These are phyloP conservation scores for Nebria ingens DNA, from an alignment of 1,140 invertebrate species.

Conservation along the genomic window DNA sequence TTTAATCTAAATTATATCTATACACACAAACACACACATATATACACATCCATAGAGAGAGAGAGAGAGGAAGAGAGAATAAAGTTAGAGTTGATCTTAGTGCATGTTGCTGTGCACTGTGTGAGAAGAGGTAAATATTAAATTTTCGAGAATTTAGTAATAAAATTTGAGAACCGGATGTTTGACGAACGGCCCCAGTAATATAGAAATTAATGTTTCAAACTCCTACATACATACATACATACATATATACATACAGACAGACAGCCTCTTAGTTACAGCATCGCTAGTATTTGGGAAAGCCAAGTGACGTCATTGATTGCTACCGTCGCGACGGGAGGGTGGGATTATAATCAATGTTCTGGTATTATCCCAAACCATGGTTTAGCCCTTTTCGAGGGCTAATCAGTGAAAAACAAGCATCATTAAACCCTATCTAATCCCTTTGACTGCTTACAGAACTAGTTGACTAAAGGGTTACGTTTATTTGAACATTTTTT, in stretches of 20 bases:
- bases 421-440: constrained; percentile 2
- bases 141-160: not conserved
- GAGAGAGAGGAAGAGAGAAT: too few species aligned
- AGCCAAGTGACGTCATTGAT: constrained; percentile 1
- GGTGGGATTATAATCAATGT: constrained; percentile 3
- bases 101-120: not conserved
- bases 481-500: too few species aligned
- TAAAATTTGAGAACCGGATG: not conserved
- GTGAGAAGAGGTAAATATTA: constrained; percentile 6
- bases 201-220: constrained; percentile 5
- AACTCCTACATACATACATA: not conserved
- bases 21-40: too few species aligned
- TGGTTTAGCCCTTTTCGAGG: too few species aligned
- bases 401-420: constrained; percentile 8
- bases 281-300: not conserved
- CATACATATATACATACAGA: not conserved
- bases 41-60: too few species aligned
- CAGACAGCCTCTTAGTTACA: not conserved
- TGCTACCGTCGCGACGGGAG: not conserved
- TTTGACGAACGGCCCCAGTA: not conserved
- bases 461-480: too few species aligned
- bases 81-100: too few species aligned
- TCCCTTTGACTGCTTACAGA: too few species aligned
- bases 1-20: too few species aligned
- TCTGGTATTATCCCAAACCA: constrained; percentile 8